Evolutionary conservation across 2,888 invertebrate species (phyloP), one percentile per base, ranked within the genome.

Genomic region (Drosophila tripunctata): DNA sequence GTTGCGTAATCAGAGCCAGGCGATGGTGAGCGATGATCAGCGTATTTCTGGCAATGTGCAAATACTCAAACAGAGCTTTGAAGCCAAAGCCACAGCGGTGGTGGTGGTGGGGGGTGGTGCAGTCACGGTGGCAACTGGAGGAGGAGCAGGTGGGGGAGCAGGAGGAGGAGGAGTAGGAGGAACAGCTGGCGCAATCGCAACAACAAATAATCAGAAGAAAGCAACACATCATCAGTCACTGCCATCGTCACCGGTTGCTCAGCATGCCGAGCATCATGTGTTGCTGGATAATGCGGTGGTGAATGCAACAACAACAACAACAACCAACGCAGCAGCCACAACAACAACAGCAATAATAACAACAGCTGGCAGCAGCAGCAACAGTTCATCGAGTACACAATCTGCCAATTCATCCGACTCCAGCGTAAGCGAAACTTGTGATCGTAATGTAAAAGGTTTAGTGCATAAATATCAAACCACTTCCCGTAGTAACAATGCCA

Each of bases 51-150:
- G 97, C 22, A 95, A 95, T 90, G 97, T 97, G 77, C 94, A 95
- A 92, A 96, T 95, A 93, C 93, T 97, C 78, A 96, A 96, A 91
- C 95, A 95, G 90, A 97, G 96, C 90, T 97, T 97, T 90, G 97
- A 97, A 92, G 96, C 97, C 50, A 95, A 95, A 90, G 91, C 91
- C 10, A 70, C 67, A 4, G 73, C 72, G 36, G 79, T 73, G 41
- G 77, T 68, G 15, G 71, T 58, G 55, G 19, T 52, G 21, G 64
- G 43, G 22, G 47, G 36, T 36, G 41, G 57, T 41, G 40, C 31
- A 36, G 45, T 17, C 47, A 43, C 8, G 4, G 15, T n/a, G n/a
- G 40, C 45, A 14, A 8, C 35, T n/a, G n/a, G n/a, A n/a, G n/a
- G n/a, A n/a, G n/a, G n/a, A n/a, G n/a, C n/a, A n/a, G n/a, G n/a